Conservation (phyloP, 64 coral and sea anemone genomes). For the Cladopsammia gracilis region DNA sequence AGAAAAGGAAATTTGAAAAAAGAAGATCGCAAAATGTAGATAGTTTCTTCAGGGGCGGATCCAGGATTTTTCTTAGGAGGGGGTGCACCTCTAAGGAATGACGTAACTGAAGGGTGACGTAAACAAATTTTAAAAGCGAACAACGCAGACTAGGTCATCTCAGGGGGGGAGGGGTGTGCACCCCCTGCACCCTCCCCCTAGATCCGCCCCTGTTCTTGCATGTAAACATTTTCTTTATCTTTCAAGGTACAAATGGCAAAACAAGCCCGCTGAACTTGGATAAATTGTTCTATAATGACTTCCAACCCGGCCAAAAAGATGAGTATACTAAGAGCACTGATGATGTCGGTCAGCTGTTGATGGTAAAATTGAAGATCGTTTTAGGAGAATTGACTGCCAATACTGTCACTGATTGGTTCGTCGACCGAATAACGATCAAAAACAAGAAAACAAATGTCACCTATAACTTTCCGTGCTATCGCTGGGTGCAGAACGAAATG, state of each 20-base stretch:
- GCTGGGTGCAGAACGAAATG: constrained; percentile 55
- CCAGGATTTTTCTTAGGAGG: too few species aligned
- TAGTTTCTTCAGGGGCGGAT: too few species aligned
- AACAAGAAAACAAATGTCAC: neutral
- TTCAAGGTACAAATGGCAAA: constrained; percentile 47
- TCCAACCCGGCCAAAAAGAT: constrained; percentile 41
- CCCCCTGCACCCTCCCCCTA: too few species aligned
- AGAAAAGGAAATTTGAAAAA: too few species aligned
- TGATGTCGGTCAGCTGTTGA: constrained; percentile 69
- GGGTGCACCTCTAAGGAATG: too few species aligned
- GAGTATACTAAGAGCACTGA: constrained; percentile 27
- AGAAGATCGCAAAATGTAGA: too few species aligned
- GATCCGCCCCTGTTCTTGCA: too few species aligned
- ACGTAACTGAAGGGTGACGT: too few species aligned
- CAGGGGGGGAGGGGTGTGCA: too few species aligned
- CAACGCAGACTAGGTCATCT: too few species aligned
- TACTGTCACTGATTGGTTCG: constrained; percentile 71
- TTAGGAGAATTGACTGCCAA: neutral
- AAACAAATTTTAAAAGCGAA: too few species aligned
- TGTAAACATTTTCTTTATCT: too few species aligned
- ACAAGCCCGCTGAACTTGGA: constrained; percentile 20
- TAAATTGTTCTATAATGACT: constrained; percentile 64
- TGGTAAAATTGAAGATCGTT: constrained; percentile 42
- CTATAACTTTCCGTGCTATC: constrained; percentile 63
- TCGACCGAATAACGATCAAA: constrained; percentile 46